Conservation (phyloP, 2,888 invertebrate genomes). For the Melanotus villosus region DNA sequence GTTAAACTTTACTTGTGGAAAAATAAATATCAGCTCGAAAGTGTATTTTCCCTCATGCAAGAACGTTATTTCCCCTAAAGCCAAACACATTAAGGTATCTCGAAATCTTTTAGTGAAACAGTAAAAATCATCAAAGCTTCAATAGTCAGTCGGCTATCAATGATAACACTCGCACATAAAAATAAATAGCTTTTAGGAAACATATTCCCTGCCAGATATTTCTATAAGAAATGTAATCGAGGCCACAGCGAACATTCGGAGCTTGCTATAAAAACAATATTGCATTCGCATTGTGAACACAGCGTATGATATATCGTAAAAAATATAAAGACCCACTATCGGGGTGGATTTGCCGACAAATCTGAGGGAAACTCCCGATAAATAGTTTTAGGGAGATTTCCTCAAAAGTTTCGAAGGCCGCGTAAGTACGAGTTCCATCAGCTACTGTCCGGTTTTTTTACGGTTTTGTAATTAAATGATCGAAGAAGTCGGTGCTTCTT, state of each 20-base stretch:
- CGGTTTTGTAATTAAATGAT: conserved; percentile 3
- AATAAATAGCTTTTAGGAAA: conserved; percentile 67
- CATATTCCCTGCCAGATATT: conserved; percentile 56
- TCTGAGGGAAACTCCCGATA: conserved; percentile 51
- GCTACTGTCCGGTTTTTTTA: neutral
- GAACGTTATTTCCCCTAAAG: conserved; percentile 45
- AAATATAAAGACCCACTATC: conserved; percentile 63
- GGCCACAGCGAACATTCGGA: conserved; percentile 60
- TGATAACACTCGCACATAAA: conserved; percentile 69
- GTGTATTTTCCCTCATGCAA: conserved; percentile 4
- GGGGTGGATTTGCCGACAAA: conserved; percentile 56
- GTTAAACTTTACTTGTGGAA: too few relatives aligned
- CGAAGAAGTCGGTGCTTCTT: neutral
- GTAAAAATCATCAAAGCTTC: conserved; percentile 62
- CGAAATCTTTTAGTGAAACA: conserved; percentile 58
- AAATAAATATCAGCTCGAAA: too few relatives aligned
- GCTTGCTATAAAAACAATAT: conserved; percentile 67
- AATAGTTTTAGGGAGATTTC: conserved; percentile 60
- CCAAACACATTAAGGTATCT: conserved; percentile 55
- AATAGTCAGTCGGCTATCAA: conserved; percentile 64
- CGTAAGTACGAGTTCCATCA: too few relatives aligned
- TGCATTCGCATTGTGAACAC: conserved; percentile 67
- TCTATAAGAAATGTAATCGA: conserved; percentile 63
- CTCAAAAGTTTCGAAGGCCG: conserved; percentile 50
- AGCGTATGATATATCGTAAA: conserved; percentile 67